A percentile compares a stretch with the other conserved stretches of the same genome.
Conservation (phyloP, 2,888 invertebrate genomes). For the Nezara viridula region DNA sequence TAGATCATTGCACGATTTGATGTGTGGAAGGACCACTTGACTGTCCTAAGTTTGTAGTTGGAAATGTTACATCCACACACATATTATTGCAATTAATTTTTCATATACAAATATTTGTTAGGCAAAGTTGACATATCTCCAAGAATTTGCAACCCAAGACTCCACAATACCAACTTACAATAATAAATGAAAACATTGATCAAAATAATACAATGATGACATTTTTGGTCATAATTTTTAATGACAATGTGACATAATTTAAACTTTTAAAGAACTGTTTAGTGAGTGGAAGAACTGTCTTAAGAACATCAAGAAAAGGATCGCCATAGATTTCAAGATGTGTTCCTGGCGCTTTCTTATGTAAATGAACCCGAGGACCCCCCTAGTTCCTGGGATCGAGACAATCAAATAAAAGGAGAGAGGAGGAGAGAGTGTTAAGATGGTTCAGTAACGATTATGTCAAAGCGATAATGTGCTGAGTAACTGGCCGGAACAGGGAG, state of each 20-base stretch:
- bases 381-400: not conserved
- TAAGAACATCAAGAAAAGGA: not conserved
- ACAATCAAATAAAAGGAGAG: not conserved
- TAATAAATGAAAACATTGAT: too few relatives aligned
- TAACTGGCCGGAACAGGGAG: slow-evolving; percentile 6
- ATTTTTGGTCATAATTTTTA: not conserved
- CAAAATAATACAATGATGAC: not conserved
- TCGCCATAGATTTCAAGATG: not conserved
- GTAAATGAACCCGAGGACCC: not conserved
- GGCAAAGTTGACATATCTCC: too few relatives aligned
- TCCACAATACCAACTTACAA: too few relatives aligned
- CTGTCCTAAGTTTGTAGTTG: too few relatives aligned
- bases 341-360: slow-evolving; percentile 4
- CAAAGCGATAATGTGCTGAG: not conserved
- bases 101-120: too few relatives aligned
- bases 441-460: slow-evolving; percentile 18
- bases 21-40: too few relatives aligned
- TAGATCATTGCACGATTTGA: too few relatives aligned
- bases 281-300: not conserved
- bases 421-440: slow-evolving; percentile 2
- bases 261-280: not conserved
- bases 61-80: too few relatives aligned
- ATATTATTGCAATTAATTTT: too few relatives aligned
- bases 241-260: not conserved
- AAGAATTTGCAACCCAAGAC: too few relatives aligned